Evolutionary conservation across 2,797 vertebrate genomes (phyloP).

Genomic region (Pelobates cultripes): DNA sequence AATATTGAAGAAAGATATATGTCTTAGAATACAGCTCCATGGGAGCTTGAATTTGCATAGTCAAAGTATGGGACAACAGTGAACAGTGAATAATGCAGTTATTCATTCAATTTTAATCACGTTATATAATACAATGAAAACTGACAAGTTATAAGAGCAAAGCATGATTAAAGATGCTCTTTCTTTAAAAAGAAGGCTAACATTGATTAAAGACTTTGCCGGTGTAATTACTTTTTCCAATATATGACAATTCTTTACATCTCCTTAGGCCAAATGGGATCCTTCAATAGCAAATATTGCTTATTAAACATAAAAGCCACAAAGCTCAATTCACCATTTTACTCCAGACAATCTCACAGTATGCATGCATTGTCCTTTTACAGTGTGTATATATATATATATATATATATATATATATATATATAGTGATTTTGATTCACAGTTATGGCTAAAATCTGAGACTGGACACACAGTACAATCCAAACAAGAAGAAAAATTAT

Average conservation of each 20-base stretch:
- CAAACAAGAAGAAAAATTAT: no score
- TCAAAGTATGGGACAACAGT: no score
- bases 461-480: no score
- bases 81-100: no score
- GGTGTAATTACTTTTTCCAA: constrained; percentile 13
- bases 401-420: no score
- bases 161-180: constrained; percentile 13
- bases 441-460: no score
- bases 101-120: background rate
- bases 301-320: constrained; percentile 8
- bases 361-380: background rate
- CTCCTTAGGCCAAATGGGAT: background rate
- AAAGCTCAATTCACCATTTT: background rate
- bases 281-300: background rate
- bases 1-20: no score
- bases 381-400: background rate
- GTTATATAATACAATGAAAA: constrained; percentile 6
- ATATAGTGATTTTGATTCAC: no score
- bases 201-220: background rate
- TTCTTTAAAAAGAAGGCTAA: no score
- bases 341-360: background rate
- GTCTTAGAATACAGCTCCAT: no score
- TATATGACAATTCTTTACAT: background rate
- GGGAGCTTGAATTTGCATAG: no score
- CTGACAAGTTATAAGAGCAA: constrained; percentile 5